Conservation (phyloP, 2,113 vertebrate species). For the Thryonomys swinderianus region DNA sequence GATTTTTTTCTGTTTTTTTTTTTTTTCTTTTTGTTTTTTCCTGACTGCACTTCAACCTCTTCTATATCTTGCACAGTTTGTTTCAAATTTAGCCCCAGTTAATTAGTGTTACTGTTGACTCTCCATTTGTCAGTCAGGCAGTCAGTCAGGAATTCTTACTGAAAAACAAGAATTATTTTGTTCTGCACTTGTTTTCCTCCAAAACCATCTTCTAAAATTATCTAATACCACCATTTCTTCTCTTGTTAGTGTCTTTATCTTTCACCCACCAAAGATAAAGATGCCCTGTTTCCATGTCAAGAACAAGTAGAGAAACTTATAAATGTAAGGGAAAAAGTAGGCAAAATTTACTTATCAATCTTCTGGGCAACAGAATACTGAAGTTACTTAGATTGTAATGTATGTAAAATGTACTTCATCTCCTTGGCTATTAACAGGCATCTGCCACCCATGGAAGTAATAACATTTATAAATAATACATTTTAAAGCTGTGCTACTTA, state of each 20-base stretch:
- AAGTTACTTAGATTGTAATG: neutral
- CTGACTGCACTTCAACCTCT: neutral
- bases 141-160: neutral
- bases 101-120: neutral
- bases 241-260: neutral
- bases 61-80: neutral
- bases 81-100: neutral
- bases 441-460: neutral
- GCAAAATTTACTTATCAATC: constrained; percentile 13
- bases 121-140: neutral
- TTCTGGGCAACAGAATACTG: constrained; percentile 20
- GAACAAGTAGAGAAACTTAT: neutral
- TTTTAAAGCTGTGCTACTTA: neutral
- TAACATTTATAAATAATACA: neutral
- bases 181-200: neutral
- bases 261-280: neutral
- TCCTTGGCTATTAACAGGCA: neutral
- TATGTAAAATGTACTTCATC: neutral
- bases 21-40: neutral
- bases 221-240: neutral
- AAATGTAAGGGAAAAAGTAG: neutral
- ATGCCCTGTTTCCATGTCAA: neutral
- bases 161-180: neutral
- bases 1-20: neutral
- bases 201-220: neutral